phyloP scores from a whole-genome alignment of 2,888 invertebrate genomes.

The Griposia aprilina region DNA sequence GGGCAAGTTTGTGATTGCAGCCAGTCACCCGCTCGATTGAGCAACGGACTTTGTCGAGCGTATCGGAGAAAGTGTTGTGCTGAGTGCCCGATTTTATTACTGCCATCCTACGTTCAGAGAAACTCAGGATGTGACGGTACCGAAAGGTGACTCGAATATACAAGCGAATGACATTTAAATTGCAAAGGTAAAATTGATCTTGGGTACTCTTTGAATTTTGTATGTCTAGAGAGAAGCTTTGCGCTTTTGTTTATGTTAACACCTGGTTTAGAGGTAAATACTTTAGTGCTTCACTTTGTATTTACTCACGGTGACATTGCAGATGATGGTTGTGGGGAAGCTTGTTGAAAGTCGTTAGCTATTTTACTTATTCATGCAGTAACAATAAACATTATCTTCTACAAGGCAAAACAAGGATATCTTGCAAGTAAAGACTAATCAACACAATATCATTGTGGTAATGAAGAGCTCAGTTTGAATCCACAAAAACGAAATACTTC shows the following conservation, averaged over 20 bases:
- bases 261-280: slow-evolving; percentile 12
- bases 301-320: slow-evolving; percentile 1
- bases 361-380: background rate
- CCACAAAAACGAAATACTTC: background rate
- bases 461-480: slow-evolving; percentile 4
- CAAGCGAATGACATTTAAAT: slow-evolving; percentile 58
- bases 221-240: slow-evolving; percentile 31
- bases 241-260: slow-evolving; percentile 32
- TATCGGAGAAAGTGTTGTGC: slow-evolving; percentile 68
- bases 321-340: background rate
- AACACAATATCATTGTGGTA: background rate
- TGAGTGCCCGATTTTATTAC: slow-evolving; percentile 68
- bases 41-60: slow-evolving; percentile 62
- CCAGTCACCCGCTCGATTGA: slow-evolving; percentile 67
- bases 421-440: background rate
- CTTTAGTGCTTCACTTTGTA: slow-evolving; percentile 16
- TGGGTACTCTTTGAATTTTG: slow-evolving; percentile 40
- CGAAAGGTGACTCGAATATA: slow-evolving; percentile 64
- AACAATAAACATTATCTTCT: slow-evolving; percentile 1
- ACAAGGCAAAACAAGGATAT: background rate
- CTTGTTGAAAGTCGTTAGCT: slow-evolving; percentile 1
- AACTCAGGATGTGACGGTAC: slow-evolving; percentile 70
- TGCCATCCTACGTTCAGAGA: slow-evolving; percentile 66
- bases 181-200: slow-evolving; percentile 49
- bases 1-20: slow-evolving; percentile 58